Evolutionary conservation across 2,113 vertebrate genomes (phyloP), one percentile per base, ranked within the genome.

Genomic region (Pterocles burchelli): DNA sequence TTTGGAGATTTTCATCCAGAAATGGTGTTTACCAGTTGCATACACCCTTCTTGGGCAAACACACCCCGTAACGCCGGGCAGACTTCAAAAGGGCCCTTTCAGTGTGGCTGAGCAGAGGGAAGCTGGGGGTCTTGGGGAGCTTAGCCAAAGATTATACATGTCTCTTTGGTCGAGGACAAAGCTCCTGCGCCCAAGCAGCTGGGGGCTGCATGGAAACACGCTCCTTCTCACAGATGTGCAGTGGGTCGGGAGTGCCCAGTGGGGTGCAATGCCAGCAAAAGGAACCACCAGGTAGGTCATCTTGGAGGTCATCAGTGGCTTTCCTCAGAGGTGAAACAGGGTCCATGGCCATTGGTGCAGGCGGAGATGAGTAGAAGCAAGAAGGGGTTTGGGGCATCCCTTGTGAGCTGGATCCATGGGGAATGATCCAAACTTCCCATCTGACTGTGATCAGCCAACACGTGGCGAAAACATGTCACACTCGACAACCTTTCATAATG

Each of bases 41-140:
- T 68, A 24, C 4, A 2, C 36, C 5, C 10, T 57, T 36, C 0
- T 0, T 2, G 6, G 52, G 76, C 91, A 96, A 96, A 94, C 66
- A 94, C 45, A 55, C 17, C 87, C 93, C 0, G 0, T 83, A 19
- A 22, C 0, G 2, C 70, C 1, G 2, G 83, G 70, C 22, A 2
- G 71, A 93, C 96, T 92, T 96, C 96, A 96, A 97, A 97, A 95
- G 92, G 86, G 29, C 46, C 73, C 66, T 92, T 96, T 97, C 80
- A 92, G 83, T 62, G 62, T 34, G 65, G 68, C 80, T 85, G 89
- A 95, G 90, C 83, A 84, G 58, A 38, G 70, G 25, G 36, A 68
- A 87, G 85, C 86, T 89, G 83, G 65, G 77, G 76, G 76, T 73
- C 90, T 41, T 65, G 65, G 38, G 66, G 73, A 85, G 92, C 70